Conservation (phyloP, 1,140 invertebrate species). For the Drosophila pallidifrons region DNA sequence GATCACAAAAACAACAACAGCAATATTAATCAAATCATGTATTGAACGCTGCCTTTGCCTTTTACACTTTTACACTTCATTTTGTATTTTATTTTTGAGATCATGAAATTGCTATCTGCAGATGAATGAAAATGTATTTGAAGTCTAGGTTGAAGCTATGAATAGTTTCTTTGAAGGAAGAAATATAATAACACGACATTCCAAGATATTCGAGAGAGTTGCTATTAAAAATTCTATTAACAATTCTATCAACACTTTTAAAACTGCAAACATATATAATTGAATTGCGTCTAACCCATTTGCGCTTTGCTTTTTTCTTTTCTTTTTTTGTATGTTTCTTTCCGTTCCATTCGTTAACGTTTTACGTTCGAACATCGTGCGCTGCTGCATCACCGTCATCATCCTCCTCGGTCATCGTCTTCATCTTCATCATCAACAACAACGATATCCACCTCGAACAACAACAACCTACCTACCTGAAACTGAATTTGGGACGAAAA, state of each 20-base stretch:
- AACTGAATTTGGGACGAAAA: neutral
- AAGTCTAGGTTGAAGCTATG: no score
- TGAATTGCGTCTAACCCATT: conserved; percentile 42
- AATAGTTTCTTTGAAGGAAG: no score
- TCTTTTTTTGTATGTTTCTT: conserved; percentile 20
- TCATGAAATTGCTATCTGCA: neutral
- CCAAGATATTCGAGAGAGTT: no score
- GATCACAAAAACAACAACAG: conserved; percentile 10
- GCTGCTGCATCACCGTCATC: conserved; percentile 8
- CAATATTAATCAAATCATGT: conserved; percentile 31
- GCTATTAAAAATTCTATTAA: no score
- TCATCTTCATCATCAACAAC: conserved; percentile 31
- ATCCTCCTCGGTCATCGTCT: conserved; percentile 38
- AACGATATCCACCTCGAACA: conserved; percentile 25
- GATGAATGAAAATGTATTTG: no score
- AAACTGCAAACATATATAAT: conserved; percentile 6
- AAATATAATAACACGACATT: no score
- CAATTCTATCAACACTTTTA: no score
- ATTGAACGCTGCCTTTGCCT: conserved; percentile 72
- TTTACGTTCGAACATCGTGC: conserved; percentile 22
- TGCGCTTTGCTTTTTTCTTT: conserved; percentile 51
- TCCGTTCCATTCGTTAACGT: conserved; percentile 3
- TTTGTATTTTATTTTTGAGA: conserved; percentile 19
- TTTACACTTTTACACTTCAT: conserved; percentile 53
- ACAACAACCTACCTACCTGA: conserved; percentile 1